Evolutionary conservation across 2,888 invertebrate species (phyloP), one percentile per base, ranked within the genome.

Genomic region (Himalopsyche kuldschensis): DNA sequence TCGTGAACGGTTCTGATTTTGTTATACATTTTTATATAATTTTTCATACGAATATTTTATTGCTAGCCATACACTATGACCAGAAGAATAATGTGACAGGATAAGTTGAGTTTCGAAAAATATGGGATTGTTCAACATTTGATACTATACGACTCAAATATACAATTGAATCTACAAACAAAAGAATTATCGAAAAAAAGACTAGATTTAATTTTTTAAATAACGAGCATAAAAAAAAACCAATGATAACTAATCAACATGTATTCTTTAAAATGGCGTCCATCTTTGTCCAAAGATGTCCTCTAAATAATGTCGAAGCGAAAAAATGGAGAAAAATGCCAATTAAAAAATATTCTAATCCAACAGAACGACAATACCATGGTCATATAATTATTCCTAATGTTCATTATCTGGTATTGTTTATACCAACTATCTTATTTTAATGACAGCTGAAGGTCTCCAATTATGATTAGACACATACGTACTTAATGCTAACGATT

Each of bases 101-200:
- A n/a, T n/a, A n/a, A n/a, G n/a, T n/a, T n/a, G n/a, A n/a, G n/a
- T n/a, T n/a, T n/a, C n/a, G n/a, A n/a, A n/a, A n/a, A n/a, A n/a
- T n/a, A n/a, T n/a, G n/a, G n/a, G n/a, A n/a, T n/a, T n/a, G n/a
- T n/a, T n/a, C n/a, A n/a, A n/a, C n/a, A n/a, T n/a, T n/a, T n/a
- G n/a, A n/a, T n/a, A n/a, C n/a, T n/a, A n/a, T n/a, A n/a, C n/a
- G n/a, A n/a, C n/a, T n/a, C n/a, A n/a, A n/a, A n/a, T n/a, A n/a
- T n/a, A 35, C 31, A 27, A 32, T 75, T 77, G 77, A 48, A 81
- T 27, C 69, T 30, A 69, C 15, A 30, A 30, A 69, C 84, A 83
- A 55, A 32, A 86, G 63, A 30, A 87, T 81, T 47, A 87, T 79
- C n/a, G 85, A 31, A 30, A 75, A 35, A 1, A 76, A 3, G 76